Evolutionary conservation across 2,797 vertebrate genomes (phyloP), one percentile per base, ranked within the genome.

Genomic region (Carapus acus): DNA sequence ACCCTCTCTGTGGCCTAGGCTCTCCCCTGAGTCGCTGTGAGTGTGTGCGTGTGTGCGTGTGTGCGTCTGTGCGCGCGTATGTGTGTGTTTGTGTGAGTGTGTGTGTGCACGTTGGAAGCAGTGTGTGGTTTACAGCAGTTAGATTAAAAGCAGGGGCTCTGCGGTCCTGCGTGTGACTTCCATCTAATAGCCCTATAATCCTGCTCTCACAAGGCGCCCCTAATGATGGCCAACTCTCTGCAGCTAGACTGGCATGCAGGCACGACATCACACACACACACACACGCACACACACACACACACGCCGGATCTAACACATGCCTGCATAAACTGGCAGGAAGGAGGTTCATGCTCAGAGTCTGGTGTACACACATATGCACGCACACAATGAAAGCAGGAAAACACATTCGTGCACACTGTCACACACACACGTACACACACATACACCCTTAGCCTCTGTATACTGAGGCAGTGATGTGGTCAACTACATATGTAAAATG

Each of bases 151-250:
- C 60, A 67, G 68, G 54, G 63, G 36, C 58, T 71, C 43, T 77
- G 68, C 69, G 65, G 68, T 61, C 58, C 62, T 79, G 81, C 65
- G 57, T 79, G 82, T 77, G 80, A 83, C 72, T 76, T 80, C 61
- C 55, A 78, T 68, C 70, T 71, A 81, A 79, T 62, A 68, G 69
- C 65, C 76, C 72, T 73, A 64, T 83, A 81, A 83, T 80, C 75
- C 80, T 65, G 49, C 71, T 74, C 65, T 65, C 64, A 66, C 71
- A 61, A 22, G 55, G 67, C 69, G 69, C 73, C 80, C 64, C 72
- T 79, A 79, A 81, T 82, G 73, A 79, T 71, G 77, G 65, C 70
- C 53, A 67, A 71, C 58, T 74, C 58, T 62, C 49, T 57, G 21
- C 54, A 38, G 55, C 57, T 36, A 61, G 47, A 64, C 69, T 67